These are phyloP conservation scores for Agrochola circellaris DNA, from an alignment of 2,888 invertebrate genomes.

Conservation along the genomic window DNA sequence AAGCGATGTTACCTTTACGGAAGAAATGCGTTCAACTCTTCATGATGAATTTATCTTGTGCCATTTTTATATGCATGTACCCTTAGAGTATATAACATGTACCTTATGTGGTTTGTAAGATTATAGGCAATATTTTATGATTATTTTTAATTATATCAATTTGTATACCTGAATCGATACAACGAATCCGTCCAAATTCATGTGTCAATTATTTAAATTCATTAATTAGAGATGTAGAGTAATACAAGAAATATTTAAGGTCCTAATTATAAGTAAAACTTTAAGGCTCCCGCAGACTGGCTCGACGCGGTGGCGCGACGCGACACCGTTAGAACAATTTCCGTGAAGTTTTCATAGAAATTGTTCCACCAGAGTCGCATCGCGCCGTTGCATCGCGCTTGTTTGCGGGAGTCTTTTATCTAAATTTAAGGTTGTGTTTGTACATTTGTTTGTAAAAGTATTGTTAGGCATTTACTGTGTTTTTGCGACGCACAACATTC, in stretches of 20 bases:
- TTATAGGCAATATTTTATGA: conserved; percentile 68
- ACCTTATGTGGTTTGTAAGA: conserved; percentile 74
- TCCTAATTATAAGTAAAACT: conserved; percentile 39
- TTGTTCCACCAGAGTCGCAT: too few relatives aligned
- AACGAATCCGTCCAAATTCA: conserved; percentile 85
- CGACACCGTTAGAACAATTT: too few relatives aligned
- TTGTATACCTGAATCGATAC: conserved; percentile 72
- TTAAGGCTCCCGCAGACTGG: not conserved
- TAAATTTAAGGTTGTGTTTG: conserved; percentile 54
- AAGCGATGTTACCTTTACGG: conserved; percentile 73
- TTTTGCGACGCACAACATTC: conserved; percentile 5
- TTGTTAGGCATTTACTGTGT: conserved; percentile 45
- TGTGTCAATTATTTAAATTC: conserved; percentile 64
- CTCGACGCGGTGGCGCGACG: too few relatives aligned
- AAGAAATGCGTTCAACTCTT: conserved; percentile 68
- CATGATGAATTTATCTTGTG: conserved; percentile 80
- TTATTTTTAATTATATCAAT: conserved; percentile 56
- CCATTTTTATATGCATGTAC: conserved; percentile 82
- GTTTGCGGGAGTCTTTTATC: not conserved
- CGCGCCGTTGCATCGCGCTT: too few relatives aligned
- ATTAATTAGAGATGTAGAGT: conserved; percentile 39
- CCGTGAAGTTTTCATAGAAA: too few relatives aligned
- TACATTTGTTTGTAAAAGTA: conserved; percentile 58
- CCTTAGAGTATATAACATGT: conserved; percentile 64
- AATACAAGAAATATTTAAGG: conserved; percentile 39